These are phyloP conservation scores for Tortricodes alternella DNA, from an alignment of 2,888 invertebrate genomes.

Conservation along the genomic window DNA sequence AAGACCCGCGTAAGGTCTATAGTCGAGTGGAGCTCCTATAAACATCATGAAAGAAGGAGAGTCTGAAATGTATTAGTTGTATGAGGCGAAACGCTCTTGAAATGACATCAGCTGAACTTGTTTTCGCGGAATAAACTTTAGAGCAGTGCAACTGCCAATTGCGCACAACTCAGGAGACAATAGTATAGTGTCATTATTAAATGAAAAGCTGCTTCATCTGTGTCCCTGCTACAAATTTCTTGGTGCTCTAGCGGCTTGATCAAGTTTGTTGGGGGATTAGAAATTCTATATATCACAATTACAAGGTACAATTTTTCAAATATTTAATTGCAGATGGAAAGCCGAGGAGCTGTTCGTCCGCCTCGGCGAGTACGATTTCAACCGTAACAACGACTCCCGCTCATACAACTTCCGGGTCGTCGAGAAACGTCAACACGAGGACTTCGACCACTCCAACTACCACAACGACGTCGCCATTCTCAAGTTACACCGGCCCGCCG, in stretches of 20 bases:
- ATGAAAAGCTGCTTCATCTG: neutral
- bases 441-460: slow-evolving; percentile 86
- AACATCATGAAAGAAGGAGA: too few species aligned
- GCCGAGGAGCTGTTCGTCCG: slow-evolving; percentile 86
- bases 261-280: too few species aligned
- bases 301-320: neutral
- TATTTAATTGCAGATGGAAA: slow-evolving; percentile 67
- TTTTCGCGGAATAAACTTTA: too few species aligned
- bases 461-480: slow-evolving; percentile 91
- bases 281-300: neutral
- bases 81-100: too few species aligned
- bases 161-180: too few species aligned
- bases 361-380: slow-evolving; percentile 92
- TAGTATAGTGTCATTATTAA: too few species aligned
- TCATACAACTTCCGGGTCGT: slow-evolving; percentile 86
- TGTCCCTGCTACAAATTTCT: neutral
- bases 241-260: too few species aligned
- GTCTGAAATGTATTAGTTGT: too few species aligned
- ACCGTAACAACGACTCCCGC: slow-evolving; percentile 85
- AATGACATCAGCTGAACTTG: too few species aligned
- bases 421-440: slow-evolving; percentile 85
- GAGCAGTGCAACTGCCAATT: too few species aligned
- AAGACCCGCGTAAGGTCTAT: too few species aligned
- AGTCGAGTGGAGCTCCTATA: too few species aligned
- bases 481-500: slow-evolving; percentile 84